A percentile compares a stretch with the other conserved stretches of the same genome.
phyloP scores from a whole-genome alignment of 2,113 vertebrate genomes.

The Coreoperca whiteheadi region DNA sequence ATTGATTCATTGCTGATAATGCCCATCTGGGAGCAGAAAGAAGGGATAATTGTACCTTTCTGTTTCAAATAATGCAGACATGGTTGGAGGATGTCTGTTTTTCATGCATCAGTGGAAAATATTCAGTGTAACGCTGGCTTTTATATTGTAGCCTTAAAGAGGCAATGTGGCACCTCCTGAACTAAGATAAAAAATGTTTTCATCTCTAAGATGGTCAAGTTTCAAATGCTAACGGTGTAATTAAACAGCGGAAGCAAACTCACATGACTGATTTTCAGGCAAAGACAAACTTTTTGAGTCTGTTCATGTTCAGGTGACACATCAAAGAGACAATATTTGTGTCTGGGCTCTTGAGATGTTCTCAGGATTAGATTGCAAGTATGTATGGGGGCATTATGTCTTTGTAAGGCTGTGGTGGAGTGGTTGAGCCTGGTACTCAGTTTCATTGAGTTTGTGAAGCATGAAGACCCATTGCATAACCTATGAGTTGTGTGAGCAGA shows the following conservation, averaged over 20 bases:
- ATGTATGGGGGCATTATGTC: conserved; percentile 31
- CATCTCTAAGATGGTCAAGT: background rate
- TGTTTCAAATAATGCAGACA: conserved; percentile 24
- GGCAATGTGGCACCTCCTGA: background rate
- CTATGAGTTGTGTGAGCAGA: background rate
- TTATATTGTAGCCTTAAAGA: background rate
- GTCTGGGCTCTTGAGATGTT: conserved; percentile 23
- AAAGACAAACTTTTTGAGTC: conserved; percentile 13
- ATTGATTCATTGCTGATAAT: conserved; percentile 49
- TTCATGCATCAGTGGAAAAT: conserved; percentile 9
- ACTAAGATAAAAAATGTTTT: background rate
- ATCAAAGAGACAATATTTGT: conserved; percentile 24
- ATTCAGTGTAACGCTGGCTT: background rate
- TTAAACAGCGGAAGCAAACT: background rate
- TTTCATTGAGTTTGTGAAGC: background rate
- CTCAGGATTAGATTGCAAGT: conserved; percentile 32
- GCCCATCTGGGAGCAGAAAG: conserved; percentile 22
- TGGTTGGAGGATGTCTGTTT: background rate
- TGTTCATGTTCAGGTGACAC: conserved; percentile 24
- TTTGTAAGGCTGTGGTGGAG: background rate
- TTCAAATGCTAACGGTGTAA: conserved; percentile 29
- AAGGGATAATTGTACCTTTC: conserved; percentile 16
- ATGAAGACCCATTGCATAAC: background rate
- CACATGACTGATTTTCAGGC: conserved; percentile 13
- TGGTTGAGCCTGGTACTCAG: conserved; percentile 20